Base-by-base conservation (phyloP, 35 echinoderm and acorn worm genomes). In the Apostichopus japonicus region DNA sequence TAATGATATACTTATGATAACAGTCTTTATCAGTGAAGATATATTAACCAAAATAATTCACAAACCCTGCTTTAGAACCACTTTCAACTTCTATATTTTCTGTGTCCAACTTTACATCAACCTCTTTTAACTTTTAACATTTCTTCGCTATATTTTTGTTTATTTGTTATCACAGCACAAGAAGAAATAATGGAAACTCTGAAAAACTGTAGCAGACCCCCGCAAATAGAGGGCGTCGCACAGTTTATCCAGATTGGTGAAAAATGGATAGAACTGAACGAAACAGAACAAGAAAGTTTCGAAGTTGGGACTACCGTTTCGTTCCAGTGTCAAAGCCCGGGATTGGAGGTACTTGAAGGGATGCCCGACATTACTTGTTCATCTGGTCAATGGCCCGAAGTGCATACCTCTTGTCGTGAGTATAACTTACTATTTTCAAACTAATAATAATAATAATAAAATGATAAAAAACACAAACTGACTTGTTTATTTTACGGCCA, bases 221-320 rank as follows among this genome's bases (percentile, higher is more conserved):
- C 81, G 0, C 16, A 15, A 22, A 5, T 58, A 6, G 33, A 84
- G 5, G 81, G 55, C 13, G 81, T 84, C 21, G 24, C 57, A 6
- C 81, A 84, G 55, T 84, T 84, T 84, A 84, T 84, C 10, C 53
- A 57, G 22, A n/a, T 57, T 5, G 54, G 55, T 6, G 54, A 16
- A 8, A 21, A 83, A 6, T 84, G 81, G 81, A n/a, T 84, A 55
- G 81, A 84, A 54, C 81, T 84, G 6, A 84, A 84, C 55, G 54
- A 84, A n/a, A 84, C 81, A 8, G 23, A 58, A 8, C 54, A 84
- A 58, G 54, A 58, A 23, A 6, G 21, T 23, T 84, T 84, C 51
- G 54, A n/a, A 1, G 13, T 57, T 14, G 11, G 51, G 16, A 84
- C 81, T 21, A 84, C 1, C 9, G 24, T 84, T 22, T 11, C 51